Conservation (phyloP, 2,888 invertebrate genomes). For the Lycia hirtaria region DNA sequence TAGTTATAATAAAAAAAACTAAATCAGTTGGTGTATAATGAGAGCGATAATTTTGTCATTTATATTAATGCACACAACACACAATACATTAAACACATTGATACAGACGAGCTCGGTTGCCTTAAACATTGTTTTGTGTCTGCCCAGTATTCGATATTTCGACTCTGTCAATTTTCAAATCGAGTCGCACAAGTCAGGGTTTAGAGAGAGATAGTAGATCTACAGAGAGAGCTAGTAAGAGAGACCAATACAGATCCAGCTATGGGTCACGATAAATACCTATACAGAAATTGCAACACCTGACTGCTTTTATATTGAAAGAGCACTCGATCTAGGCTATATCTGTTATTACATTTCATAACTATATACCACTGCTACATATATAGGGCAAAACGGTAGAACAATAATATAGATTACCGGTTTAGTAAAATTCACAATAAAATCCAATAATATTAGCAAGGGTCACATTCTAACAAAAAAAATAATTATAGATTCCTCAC, state of each 20-base stretch:
- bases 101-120: background rate
- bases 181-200: background rate
- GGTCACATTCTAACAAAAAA: background rate
- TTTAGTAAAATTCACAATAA: background rate
- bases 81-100: background rate
- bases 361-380: background rate
- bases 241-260: background rate
- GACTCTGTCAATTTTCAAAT: background rate
- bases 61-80: background rate
- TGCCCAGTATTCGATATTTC: background rate
- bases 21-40: too few relatives aligned
- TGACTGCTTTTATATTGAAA: background rate
- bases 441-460: background rate
- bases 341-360: background rate
- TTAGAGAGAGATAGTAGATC: background rate
- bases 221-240: background rate
- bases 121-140: background rate
- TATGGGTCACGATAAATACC: background rate
- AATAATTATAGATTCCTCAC: background rate
- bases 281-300: too few relatives aligned
- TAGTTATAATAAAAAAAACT: too few relatives aligned
- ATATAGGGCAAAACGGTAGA: background rate
- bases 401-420: background rate
- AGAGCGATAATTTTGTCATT: background rate
- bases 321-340: background rate